Percentiles rank a stretch among this genome's conserved stretches.
phyloP scores from a whole-genome alignment of 2,797 vertebrate species.

The Chrosomus eos region DNA sequence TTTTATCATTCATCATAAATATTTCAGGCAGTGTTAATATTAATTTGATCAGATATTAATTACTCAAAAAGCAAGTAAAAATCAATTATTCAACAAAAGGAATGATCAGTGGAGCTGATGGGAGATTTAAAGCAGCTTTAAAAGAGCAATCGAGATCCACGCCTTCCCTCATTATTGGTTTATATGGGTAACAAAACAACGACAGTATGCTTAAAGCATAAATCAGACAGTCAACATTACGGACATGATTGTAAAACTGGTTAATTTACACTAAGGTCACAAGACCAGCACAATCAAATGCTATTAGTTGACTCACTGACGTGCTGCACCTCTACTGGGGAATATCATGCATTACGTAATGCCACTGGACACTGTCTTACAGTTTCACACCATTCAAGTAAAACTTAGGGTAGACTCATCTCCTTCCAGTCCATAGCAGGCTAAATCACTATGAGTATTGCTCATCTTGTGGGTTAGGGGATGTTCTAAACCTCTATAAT shows the following conservation, averaged over 20 bases:
- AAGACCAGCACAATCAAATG: not conserved
- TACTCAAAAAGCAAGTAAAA: constrained; percentile 71
- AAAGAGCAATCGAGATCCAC: constrained; percentile 5
- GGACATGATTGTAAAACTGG: not conserved
- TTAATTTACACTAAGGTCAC: not conserved
- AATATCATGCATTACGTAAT: constrained; percentile 71
- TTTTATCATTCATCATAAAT: constrained; percentile 71
- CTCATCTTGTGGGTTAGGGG: not conserved
- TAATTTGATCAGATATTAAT: constrained; percentile 83
- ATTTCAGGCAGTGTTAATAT: constrained; percentile 80
- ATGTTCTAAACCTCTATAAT: not conserved
- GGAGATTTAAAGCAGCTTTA: constrained; percentile 22
- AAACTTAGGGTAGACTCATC: not conserved
- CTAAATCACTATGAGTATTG: constrained; percentile 2
- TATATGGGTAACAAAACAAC: not conserved
- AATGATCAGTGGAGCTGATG: constrained; percentile 69
- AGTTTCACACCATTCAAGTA: not conserved
- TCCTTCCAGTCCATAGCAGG: not conserved
- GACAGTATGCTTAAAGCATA: not conserved
- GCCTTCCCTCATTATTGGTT: not conserved
- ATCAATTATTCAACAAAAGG: constrained; percentile 80
- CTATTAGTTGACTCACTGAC: not conserved
- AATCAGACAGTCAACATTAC: not conserved
- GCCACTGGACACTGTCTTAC: constrained; percentile 59
- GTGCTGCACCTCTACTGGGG: constrained; percentile 59